Conservation (phyloP, 2,888 invertebrate genomes). For the Pristionchus mayeri region DNA sequence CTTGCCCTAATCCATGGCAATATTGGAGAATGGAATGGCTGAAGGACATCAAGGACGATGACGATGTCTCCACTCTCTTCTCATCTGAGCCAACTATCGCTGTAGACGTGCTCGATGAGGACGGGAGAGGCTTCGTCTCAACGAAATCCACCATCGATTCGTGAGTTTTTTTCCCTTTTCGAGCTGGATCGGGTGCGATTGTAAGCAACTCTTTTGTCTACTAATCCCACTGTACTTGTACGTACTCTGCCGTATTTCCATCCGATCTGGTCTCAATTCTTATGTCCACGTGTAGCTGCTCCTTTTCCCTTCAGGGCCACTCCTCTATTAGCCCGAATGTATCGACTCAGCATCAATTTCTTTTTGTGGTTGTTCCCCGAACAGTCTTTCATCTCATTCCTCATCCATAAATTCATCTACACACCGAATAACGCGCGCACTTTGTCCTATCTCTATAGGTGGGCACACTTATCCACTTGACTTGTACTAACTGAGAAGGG, state of each 20-base stretch:
- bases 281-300: background rate
- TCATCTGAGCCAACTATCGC: slow-evolving; percentile 50
- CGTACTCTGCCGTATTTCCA: background rate
- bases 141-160: background rate
- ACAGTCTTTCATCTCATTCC: slow-evolving; percentile 31
- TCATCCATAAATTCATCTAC: slow-evolving; percentile 31
- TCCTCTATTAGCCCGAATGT: background rate
- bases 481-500: slow-evolving; percentile 2
- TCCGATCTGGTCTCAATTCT: slow-evolving; percentile 10
- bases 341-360: slow-evolving; percentile 2
- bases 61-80: slow-evolving; percentile 34
- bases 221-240: background rate
- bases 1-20: background rate
- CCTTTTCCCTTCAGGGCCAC: slow-evolving; percentile 20
- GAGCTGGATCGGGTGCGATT: slow-evolving; percentile 11
- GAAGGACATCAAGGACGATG: slow-evolving; percentile 19
- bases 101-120: slow-evolving; percentile 59
- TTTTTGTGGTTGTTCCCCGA: slow-evolving; percentile 37
- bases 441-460: slow-evolving; percentile 33
- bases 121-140: slow-evolving; percentile 55
- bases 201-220: background rate
- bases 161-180: slow-evolving; percentile 2
- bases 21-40: slow-evolving; percentile 9
- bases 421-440: slow-evolving; percentile 9
- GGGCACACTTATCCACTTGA: slow-evolving; percentile 37